Evolutionary conservation across 2,888 invertebrate species (phyloP), one percentile per base, ranked within the genome.

Genomic region (Epinotia demarniana): DNA sequence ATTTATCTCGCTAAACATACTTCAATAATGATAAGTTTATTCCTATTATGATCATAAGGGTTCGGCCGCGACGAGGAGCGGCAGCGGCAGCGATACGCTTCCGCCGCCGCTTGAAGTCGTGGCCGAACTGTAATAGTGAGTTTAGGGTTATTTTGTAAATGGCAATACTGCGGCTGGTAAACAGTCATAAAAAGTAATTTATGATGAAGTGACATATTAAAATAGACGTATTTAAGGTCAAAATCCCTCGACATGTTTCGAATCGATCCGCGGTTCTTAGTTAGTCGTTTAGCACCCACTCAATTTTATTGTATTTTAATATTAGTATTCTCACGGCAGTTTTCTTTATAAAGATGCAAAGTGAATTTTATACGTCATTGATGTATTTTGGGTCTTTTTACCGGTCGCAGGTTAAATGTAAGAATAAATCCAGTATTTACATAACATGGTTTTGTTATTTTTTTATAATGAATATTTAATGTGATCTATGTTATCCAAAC

Each of bases 381-480:
- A 12, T 12, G 46, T 46, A 12, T 46, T 27, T 23, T 67, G 33
- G 55, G 53, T 18, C 57, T 43, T 1, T 64, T 43, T 57, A 43
- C 12, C 55, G 23, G 19, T 39, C 13, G 46, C 43, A 60, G 19
- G 12, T 69, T 49, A n/a, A 53, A 49, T 49, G 23, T 72, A 72
- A 76, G 63, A 64, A 57, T 43, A 57, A 72, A 72, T 71, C 27
- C 78, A 78, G 77, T 79, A 79, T 79, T 79, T 49, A 77, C 77
- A 72, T 55, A 67, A 64, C 71, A 57, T 63, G 64, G 73, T 66
- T 27, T 77, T 80, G 80, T 81, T 82, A 80, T 80, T 80, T 79
- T 79, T 80, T 78, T 80, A 79, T 76, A 69, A 69, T 58, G 43
- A 46, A 70, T 75, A 77, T 72, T 77, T 67, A 71, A 76, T 77